Evolutionary conservation across 2,797 vertebrate genomes (phyloP).

Genomic region (Argyrosomus regius): DNA sequence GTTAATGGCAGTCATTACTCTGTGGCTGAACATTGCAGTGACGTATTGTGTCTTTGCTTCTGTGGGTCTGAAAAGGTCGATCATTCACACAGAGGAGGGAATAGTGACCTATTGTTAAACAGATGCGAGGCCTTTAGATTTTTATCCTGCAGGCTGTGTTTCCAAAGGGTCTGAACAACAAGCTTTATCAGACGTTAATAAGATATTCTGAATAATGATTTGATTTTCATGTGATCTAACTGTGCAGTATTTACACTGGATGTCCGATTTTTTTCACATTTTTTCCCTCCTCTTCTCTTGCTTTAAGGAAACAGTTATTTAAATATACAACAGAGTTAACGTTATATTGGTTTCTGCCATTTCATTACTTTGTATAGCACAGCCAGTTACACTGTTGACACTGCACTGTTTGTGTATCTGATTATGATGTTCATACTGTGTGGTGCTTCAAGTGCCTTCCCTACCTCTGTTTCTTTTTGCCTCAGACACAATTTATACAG

Average conservation of each 20-base stretch:
- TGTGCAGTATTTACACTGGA: constrained; percentile 8
- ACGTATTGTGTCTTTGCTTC: constrained; percentile 30
- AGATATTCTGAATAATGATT: constrained; percentile 18
- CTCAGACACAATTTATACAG: not conserved
- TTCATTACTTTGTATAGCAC: not conserved
- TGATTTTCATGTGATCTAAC: constrained; percentile 7
- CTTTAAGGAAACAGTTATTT: constrained; percentile 14
- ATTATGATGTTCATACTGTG: not conserved
- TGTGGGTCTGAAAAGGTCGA: constrained; percentile 45
- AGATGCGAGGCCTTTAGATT: constrained; percentile 40
- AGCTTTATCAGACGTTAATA: constrained; percentile 1
- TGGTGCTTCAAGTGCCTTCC: not conserved
- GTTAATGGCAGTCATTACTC: constrained; percentile 43
- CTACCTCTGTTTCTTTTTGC: not conserved
- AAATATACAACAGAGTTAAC: not conserved
- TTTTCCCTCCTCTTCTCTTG: not conserved
- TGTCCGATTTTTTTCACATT: not conserved
- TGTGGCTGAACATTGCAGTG: constrained; percentile 27
- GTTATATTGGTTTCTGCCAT: not conserved
- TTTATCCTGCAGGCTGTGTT: constrained; percentile 25
- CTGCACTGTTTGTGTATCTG: not conserved
- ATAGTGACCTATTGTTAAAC: constrained; percentile 46
- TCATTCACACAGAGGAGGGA: constrained; percentile 30
- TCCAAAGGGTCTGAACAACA: constrained; percentile 28
- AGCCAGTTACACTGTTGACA: not conserved